Evolutionary conservation across 2,888 invertebrate species (phyloP), one percentile per base, ranked within the genome.

Genomic region (Zonitis immaculata): DNA sequence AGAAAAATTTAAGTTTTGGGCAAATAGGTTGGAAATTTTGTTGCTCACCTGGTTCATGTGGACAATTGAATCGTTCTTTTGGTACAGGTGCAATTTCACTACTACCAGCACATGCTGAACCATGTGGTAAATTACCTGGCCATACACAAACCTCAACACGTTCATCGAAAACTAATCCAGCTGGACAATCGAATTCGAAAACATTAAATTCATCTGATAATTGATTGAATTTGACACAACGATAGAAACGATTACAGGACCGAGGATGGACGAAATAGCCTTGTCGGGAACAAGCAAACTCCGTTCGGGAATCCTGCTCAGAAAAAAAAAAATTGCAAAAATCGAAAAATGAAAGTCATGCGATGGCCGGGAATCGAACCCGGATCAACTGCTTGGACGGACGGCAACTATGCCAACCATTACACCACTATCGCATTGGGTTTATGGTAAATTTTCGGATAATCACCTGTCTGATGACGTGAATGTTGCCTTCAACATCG

Each of bases 121-220:
- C 84, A 71, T 86, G 77, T 0, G 87, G 80, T 44, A 87, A 72
- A 51, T 86, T 86, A 45, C 87, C 87, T 0, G 89, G 89, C 89
- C 89, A 89, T 5, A 88, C 88, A 69, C 90, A 90, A 46, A 89
- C 88, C 68, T 89, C 88, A 65, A 86, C 86, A 16, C 83, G 79
- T 47, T 84, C 82, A 70, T 89, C 89, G 71, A 89, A 90, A 0
- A 87, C 87, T 50, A 89, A 73, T 6, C 89, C 89, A 20, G 84
- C 82, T 0, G 89, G 89, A 66, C 90, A 90, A 72, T 88, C 88
- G 71, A 89, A 90, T 70, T 89, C 88, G 72, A 89, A 89, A 35
- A 89, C 87, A 14, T 86, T 88, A 69, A 83, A 89, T 65, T 88
- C 87, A 16, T 87, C 84, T 0, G 84, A 79, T 45, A 82, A 83